Evolutionary conservation across 2,113 vertebrate species (phyloP).

Genomic region (pig (Sus scrofa)): DNA sequence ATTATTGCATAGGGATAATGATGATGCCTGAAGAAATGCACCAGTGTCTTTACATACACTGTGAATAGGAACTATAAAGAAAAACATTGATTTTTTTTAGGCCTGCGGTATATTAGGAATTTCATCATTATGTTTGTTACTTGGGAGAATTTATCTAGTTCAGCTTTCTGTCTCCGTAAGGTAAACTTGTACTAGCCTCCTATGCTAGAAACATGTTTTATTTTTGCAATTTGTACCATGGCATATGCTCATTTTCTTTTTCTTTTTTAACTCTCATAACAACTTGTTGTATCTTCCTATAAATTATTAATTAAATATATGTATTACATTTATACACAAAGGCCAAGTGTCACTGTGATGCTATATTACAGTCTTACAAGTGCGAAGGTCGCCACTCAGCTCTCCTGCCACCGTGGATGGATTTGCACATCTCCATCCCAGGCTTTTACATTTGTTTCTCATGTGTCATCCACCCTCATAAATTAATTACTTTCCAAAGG

Average conservation of each 20-base stretch:
- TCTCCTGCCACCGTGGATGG: too few species aligned
- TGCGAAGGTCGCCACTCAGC: neutral
- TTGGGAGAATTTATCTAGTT: neutral
- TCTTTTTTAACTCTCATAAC: neutral
- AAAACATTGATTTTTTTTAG: slow-evolving; percentile 46
- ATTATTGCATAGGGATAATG: neutral
- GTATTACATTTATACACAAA: neutral
- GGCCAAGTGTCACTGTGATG: neutral
- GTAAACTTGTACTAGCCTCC: neutral
- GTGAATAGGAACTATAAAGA: slow-evolving; percentile 15
- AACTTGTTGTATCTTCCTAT: neutral
- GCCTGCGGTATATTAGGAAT: neutral
- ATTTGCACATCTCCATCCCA: neutral
- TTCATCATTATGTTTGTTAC: neutral
- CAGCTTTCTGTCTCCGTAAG: neutral
- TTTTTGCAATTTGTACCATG: neutral
- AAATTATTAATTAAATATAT: neutral
- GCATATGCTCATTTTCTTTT: neutral
- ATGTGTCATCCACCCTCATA: neutral
- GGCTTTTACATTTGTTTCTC: neutral
- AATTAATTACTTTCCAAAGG: neutral
- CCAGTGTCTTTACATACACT: neutral
- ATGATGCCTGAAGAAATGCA: slow-evolving; percentile 7
- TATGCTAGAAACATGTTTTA: neutral
- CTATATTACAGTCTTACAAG: neutral